Percentiles rank a stretch among this genome's conserved stretches.
Conservation (phyloP, 2,888 invertebrate species). For the Dyspetes luteomarginatus region DNA sequence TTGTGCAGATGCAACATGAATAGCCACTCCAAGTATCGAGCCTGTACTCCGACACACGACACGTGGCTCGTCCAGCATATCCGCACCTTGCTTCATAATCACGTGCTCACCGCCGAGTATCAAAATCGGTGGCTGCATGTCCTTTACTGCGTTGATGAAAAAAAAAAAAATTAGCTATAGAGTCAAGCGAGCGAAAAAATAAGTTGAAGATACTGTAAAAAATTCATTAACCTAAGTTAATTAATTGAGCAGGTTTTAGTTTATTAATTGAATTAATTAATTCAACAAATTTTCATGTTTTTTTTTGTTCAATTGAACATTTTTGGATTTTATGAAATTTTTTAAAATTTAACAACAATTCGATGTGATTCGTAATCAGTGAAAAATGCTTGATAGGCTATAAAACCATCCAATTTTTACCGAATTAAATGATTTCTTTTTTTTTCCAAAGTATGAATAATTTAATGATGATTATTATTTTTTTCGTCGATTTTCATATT, state of each 20-base stretch:
- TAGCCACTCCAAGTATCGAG: conserved; percentile 88
- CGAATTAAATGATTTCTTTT: no score
- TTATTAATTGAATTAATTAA: neutral
- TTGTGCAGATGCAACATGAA: conserved; percentile 89
- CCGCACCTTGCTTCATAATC: conserved; percentile 88
- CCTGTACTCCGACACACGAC: conserved; percentile 87
- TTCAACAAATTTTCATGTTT: neutral
- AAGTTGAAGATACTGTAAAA: no score
- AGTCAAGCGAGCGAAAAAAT: no score
- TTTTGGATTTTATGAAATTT: no score
- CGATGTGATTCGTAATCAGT: no score
- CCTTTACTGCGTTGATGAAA: conserved; percentile 85
- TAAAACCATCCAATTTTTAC: no score
- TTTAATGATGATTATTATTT: neutral
- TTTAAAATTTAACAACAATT: no score
- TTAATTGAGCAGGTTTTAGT: neutral
- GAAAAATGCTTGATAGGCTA: no score
- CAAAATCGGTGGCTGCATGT: conserved; percentile 88
- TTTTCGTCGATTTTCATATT: conserved; percentile 7
- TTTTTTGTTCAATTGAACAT: neutral
- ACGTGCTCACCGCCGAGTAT: conserved; percentile 89
- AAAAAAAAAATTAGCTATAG: neutral
- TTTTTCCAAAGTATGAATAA: neutral
- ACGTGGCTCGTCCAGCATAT: conserved; percentile 88
- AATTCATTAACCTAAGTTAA: no score